Conservation (phyloP, 35 echinoderm and acorn worm genomes). For the Ophioderma brevispina region DNA sequence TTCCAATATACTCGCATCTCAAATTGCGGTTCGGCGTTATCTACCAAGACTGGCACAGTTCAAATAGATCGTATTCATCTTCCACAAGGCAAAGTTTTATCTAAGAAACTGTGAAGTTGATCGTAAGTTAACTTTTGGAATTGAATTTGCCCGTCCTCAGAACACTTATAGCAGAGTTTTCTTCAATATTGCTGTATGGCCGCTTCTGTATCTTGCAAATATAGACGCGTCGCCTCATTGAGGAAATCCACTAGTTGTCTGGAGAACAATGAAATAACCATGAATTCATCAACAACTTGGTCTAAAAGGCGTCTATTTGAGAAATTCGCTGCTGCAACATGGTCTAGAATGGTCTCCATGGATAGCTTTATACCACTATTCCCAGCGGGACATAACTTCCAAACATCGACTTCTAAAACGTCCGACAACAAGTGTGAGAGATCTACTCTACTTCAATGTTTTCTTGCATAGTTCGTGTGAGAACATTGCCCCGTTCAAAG, state of each 20-base stretch:
- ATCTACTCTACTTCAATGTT: no score
- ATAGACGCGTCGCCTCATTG: neutral
- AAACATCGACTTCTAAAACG: no score
- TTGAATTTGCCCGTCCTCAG: neutral
- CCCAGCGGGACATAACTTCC: no score
- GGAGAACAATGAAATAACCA: neutral
- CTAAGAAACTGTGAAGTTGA: neutral
- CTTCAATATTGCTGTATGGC: neutral
- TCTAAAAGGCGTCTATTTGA: neutral
- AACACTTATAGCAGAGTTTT: neutral
- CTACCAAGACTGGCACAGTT: neutral
- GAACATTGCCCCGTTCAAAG: no score
- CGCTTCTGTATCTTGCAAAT: neutral
- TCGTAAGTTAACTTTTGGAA: neutral
- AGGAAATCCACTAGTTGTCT: neutral
- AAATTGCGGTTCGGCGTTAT: neutral
- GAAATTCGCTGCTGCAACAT: neutral
- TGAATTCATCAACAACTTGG: neutral
- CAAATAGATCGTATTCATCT: neutral
- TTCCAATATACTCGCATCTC: neutral
- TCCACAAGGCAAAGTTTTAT: neutral
- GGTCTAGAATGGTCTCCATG: no score
- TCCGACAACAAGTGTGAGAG: no score
- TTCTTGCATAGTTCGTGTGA: no score
- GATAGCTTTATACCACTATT: no score